phyloP scores from a whole-genome alignment of 2,888 invertebrate species.

The Agrotis segetum region DNA sequence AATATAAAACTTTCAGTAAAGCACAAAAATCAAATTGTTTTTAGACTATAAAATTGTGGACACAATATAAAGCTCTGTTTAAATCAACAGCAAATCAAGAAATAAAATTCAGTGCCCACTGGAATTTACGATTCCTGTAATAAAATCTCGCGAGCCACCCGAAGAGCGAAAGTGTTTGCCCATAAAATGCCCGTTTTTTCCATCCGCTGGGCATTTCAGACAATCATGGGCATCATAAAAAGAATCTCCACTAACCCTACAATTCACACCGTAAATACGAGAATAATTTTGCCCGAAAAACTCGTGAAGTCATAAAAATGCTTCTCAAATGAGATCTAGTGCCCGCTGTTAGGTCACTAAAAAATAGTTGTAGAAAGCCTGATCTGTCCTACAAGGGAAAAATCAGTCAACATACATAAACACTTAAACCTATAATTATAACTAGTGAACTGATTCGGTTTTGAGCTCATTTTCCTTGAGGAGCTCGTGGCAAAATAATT shows the following conservation, averaged over 20 bases:
- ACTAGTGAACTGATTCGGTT: no score
- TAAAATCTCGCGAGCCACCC: constrained; percentile 35
- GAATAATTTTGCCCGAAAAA: constrained; percentile 46
- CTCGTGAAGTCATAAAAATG: constrained; percentile 53
- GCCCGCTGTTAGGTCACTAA: constrained; percentile 1
- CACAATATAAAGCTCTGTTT: not conserved
- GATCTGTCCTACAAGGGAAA: not conserved
- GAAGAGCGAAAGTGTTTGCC: constrained; percentile 33
- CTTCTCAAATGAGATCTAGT: constrained; percentile 49
- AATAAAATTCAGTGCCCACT: constrained; percentile 32
- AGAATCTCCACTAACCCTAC: constrained; percentile 46
- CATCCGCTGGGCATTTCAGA: constrained; percentile 39
- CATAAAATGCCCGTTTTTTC: constrained; percentile 50
- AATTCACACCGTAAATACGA: constrained; percentile 45
- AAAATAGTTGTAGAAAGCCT: not conserved
- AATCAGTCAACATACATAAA: no score
- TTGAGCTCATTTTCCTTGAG: no score
- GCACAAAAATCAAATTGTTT: constrained; percentile 13
- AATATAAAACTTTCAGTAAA: not conserved
- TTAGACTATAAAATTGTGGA: not conserved
- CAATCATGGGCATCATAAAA: constrained; percentile 55
- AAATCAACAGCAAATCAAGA: constrained; percentile 43
- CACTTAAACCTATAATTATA: no score
- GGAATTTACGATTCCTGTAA: constrained; percentile 44
- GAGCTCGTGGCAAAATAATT: no score